Base-by-base conservation (phyloP, 2,797 vertebrate genomes). In the Buphagus erythrorhynchus region DNA sequence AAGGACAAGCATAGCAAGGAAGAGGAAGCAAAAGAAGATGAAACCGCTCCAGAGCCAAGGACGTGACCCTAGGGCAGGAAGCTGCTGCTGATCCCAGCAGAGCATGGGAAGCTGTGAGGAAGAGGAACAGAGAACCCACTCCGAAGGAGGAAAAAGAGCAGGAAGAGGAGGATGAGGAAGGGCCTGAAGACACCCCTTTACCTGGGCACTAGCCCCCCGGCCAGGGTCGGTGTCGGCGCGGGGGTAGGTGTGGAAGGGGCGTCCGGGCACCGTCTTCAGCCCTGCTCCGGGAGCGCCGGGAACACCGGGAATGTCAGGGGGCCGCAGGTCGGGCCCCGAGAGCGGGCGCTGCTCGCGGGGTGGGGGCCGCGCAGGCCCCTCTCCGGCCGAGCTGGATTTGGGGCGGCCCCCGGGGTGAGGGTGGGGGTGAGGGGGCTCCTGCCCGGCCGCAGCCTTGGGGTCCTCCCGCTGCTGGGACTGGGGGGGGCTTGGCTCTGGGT, bases 171-270 rank as follows among this genome's bases (percentile, higher is more conserved):
- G 17, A 13, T 0, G 7, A 38, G 38, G 26, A 24, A 11, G 16
- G 14, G 31, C 21, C 57, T 1, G 11, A n/a, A 55, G 18, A 15
- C 35, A 26, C 26, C 36, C 67, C 28, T 29, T 68, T 88, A 88
- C 86, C 86, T 88, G 86, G 54, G 61, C 33, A 1, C 9, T 9
- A 40, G 55, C 33, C 13, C 63, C 83, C 46, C 46, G 77, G 69
- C 61, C 35, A 0, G 86, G 86, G 29, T 67, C 68, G 35, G 61
- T 74, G 61, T 88, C 86, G 2, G 76, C 69, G 0, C 86, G 86
- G 61, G 86, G 86, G 40, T 74, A 88, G 29, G 86, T 88, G 86
- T 88, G 77, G 86, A 88, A 88, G 35, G 86, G 68, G 76, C 86
- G 77, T 80, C 86, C 86, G 2, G 86, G 54, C 22, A 40, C 68